A percentile compares a stretch with the other conserved stretches of the same genome.
Conservation (phyloP, 1,140 invertebrate genomes). For the Marisa cornuarietis region DNA sequence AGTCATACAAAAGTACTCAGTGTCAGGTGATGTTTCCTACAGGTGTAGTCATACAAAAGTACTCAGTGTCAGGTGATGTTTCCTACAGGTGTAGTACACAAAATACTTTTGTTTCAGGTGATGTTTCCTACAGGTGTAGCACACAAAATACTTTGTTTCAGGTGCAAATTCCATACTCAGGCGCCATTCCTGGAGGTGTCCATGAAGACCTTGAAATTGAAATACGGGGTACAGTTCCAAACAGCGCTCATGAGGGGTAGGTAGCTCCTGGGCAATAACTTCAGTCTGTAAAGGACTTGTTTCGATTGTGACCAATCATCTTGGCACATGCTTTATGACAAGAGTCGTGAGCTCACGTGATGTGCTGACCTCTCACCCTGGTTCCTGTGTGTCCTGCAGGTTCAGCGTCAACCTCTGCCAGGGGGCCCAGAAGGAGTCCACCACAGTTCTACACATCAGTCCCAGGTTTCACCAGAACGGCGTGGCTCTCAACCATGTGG, state of each 20-base stretch:
- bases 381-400: conserved; percentile 56
- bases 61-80: too few species aligned
- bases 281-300: not conserved
- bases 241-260: conserved; percentile 1
- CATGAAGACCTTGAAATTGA: conserved; percentile 6
- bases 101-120: too few species aligned
- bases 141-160: not conserved
- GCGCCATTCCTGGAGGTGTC: conserved; percentile 2
- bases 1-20: too few species aligned
- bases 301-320: not conserved
- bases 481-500: conserved; percentile 78
- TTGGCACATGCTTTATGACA: not conserved
- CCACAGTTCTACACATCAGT: conserved; percentile 82
- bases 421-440: conserved; percentile 29
- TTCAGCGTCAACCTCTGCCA: conserved; percentile 72
- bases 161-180: not conserved
- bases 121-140: too few species aligned
- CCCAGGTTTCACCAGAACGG: conserved; percentile 51
- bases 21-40: too few species aligned
- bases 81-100: too few species aligned
- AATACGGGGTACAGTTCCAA: conserved; percentile 8
- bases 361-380: not conserved
- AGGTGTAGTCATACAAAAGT: too few species aligned
- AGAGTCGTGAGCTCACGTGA: too few species aligned
- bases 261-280: not conserved